These are phyloP conservation scores for Lagorchestes hirsutus DNA, from an alignment of 2,797 vertebrate species.

Conservation along the genomic window DNA sequence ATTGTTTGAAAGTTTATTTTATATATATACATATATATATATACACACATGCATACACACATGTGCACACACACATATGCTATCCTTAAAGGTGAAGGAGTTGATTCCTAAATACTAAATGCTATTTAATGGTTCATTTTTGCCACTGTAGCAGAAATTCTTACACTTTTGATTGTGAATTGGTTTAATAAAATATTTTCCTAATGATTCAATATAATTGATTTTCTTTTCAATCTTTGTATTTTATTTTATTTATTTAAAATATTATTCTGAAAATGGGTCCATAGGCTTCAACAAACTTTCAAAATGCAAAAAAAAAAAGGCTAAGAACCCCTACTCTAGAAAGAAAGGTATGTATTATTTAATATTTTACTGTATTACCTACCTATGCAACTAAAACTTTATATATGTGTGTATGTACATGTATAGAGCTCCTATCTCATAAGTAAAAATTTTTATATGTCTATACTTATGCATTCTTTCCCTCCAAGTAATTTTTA, in stretches of 20 bases:
- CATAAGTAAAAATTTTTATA: neutral
- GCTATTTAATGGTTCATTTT: neutral
- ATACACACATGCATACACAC: too few relatives aligned
- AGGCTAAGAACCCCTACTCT: neutral
- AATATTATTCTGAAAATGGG: neutral
- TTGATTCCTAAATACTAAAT: neutral
- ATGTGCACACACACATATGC: too few relatives aligned
- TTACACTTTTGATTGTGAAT: neutral
- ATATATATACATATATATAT: too few relatives aligned
- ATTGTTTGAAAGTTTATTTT: neutral
- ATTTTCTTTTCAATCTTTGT: neutral
- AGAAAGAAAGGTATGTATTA: too few relatives aligned
- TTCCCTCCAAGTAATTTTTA: neutral
- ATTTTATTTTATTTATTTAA: neutral
- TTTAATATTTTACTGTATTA: neutral
- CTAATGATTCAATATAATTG: neutral
- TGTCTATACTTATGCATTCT: neutral
- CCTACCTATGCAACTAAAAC: neutral
- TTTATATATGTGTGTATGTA: neutral
- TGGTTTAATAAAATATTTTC: neutral
- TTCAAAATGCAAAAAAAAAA: neutral
- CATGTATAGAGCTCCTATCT: neutral
- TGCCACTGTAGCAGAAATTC: neutral
- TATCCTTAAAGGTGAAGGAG: neutral
- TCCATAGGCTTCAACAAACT: neutral